Evolutionary conservation across 2,888 invertebrate species (phyloP).

Genomic region (Trachelus tabidus): DNA sequence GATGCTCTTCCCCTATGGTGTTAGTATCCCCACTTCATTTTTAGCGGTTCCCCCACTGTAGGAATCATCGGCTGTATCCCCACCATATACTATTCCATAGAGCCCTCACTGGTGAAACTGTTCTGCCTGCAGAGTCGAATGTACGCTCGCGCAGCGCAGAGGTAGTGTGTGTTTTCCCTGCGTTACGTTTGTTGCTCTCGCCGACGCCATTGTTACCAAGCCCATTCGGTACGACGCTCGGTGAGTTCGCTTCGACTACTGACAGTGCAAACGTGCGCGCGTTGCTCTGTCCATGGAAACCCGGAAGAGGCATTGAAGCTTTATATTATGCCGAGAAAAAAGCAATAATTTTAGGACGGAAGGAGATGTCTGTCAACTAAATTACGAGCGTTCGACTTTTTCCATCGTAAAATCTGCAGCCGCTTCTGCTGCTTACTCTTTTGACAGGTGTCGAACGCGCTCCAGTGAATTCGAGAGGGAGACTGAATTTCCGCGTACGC

Average conservation of each 20-base stretch:
- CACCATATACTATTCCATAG: slow-evolving; percentile 2
- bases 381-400: background rate
- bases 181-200: slow-evolving; percentile 26
- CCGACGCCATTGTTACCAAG: slow-evolving; percentile 44
- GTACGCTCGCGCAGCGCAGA: slow-evolving; percentile 31
- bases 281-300: background rate
- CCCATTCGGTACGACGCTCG: slow-evolving; percentile 20
- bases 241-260: background rate
- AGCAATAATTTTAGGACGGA: background rate
- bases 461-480: background rate
- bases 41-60: slow-evolving; percentile 10
- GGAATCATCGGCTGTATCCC: background rate
- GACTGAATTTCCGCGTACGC: background rate
- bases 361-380: background rate
- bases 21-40: slow-evolving; percentile 2
- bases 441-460: slow-evolving; percentile 16
- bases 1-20: slow-evolving; percentile 36
- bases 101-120: slow-evolving; percentile 12
- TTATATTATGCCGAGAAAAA: slow-evolving; percentile 1
- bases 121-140: slow-evolving; percentile 34
- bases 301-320: background rate
- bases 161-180: slow-evolving; percentile 21
- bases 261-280: background rate
- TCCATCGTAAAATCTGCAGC: background rate
- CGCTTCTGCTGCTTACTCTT: slow-evolving; percentile 6